phyloP scores from a whole-genome alignment of 2,113 vertebrate genomes.

The Python bivittatus region DNA sequence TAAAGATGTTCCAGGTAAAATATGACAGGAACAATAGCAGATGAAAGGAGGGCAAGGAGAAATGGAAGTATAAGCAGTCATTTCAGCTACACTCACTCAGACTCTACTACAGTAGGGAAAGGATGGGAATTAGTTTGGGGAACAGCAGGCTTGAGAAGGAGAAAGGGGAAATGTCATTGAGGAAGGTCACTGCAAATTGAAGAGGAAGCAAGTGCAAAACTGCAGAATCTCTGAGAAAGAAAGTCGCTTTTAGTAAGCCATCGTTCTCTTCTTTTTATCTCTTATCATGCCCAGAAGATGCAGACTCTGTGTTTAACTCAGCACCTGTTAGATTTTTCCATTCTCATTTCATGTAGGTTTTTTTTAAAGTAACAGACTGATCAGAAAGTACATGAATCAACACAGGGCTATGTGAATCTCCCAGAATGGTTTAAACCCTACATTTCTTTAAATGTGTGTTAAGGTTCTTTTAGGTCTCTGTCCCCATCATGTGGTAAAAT shows the following conservation, averaged over 20 bases:
- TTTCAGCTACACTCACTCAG: too few species aligned
- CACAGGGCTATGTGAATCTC: neutral
- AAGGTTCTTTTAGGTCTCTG: neutral
- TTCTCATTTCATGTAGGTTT: neutral
- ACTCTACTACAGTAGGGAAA: too few species aligned
- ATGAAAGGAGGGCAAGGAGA: neutral
- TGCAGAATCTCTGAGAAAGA: neutral
- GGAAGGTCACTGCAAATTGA: neutral
- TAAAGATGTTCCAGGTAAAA: neutral
- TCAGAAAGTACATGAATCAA: neutral
- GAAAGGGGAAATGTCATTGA: too few species aligned
- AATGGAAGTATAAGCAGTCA: neutral
- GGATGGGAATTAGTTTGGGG: too few species aligned
- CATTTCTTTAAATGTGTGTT: neutral
- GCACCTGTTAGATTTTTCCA: neutral
- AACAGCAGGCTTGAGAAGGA: too few species aligned
- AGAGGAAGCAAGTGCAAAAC: neutral
- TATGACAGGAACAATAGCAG: neutral
- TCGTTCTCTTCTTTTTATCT: neutral
- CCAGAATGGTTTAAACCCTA: neutral
- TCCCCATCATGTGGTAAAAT: slow-evolving; percentile 17
- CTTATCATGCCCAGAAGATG: neutral
- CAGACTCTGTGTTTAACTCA: neutral
- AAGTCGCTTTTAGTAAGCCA: neutral
- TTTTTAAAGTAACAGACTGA: neutral